Evolutionary conservation across 2,888 invertebrate genomes (phyloP).

Genomic region (Pelosia muscerda): DNA sequence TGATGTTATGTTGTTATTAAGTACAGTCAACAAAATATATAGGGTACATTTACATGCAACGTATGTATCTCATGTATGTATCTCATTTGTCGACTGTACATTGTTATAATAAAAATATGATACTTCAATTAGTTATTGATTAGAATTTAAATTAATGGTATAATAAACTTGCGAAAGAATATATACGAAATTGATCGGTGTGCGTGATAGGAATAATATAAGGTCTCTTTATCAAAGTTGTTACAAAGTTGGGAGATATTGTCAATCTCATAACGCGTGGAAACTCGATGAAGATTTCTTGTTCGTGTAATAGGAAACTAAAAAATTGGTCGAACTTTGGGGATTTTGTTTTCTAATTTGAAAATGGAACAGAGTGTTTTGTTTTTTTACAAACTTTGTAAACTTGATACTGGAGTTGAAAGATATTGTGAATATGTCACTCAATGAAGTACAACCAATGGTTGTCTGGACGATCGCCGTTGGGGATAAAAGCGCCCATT

Average conservation of each 20-base stretch:
- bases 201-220: constrained; percentile 33
- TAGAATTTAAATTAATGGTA: not conserved
- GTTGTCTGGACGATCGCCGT: too few species aligned
- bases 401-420: too few species aligned
- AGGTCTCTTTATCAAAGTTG: constrained; percentile 33
- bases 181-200: constrained; percentile 1
- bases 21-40: too few species aligned
- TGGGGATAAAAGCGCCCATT: too few species aligned
- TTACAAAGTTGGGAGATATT: constrained; percentile 10
- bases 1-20: too few species aligned
- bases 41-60: too few species aligned
- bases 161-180: not conserved
- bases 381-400: not conserved
- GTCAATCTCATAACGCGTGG: constrained; percentile 17
- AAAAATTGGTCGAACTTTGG: not conserved
- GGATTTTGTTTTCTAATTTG: constrained; percentile 10
- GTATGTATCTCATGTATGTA: too few species aligned
- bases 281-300: constrained; percentile 17
- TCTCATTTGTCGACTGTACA: too few species aligned
- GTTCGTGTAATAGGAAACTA: constrained; percentile 8
- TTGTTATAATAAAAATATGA: too few species aligned
- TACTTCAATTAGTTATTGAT: not conserved
- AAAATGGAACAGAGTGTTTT: not conserved
- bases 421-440: too few species aligned
- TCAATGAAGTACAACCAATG: too few species aligned